These are phyloP conservation scores for human (Homo sapiens) DNA, from an alignment of 2,113 vertebrate genomes.

Conservation along the genomic window GRCh38 chr5:95104001-95104500, in stretches of 20 bases:
- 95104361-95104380: not conserved
- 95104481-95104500: not conserved
- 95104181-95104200: not conserved
- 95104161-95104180: not conserved
- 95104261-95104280: not conserved
- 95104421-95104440: not conserved
- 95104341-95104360: not conserved
- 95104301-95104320: not conserved
- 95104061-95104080: not conserved
- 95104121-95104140: not conserved
- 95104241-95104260: not conserved
- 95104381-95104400: not conserved
- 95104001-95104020: not conserved
- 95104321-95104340: not conserved
- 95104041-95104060: not conserved
- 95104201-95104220: not conserved
- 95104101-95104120: not conserved
- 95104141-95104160: not conserved
- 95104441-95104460: not conserved
- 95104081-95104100: not conserved
- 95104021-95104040: not conserved
- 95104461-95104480: not conserved
- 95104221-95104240: not conserved
- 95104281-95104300: not conserved
- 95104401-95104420: not conserved